These are phyloP conservation scores for Lacanobia wlatinum DNA, from an alignment of 2,888 invertebrate species.

Conservation along the genomic window DNA sequence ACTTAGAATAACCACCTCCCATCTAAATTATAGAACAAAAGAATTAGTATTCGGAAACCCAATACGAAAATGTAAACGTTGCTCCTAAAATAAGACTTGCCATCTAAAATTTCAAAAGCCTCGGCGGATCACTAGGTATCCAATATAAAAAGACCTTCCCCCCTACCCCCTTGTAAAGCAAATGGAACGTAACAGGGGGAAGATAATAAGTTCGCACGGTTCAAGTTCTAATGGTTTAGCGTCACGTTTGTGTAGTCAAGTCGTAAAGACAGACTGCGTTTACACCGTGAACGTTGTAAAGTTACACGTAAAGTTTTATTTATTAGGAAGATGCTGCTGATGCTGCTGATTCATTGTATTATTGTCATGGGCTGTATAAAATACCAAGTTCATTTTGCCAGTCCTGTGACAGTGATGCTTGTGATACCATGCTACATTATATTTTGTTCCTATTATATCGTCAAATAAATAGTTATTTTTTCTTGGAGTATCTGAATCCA, in stretches of 20 bases:
- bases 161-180: conserved; percentile 19
- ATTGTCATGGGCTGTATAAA: no score
- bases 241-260: conserved; percentile 61
- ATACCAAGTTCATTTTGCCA: no score
- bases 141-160: conserved; percentile 41
- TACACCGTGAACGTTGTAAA: conserved; percentile 55
- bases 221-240: conserved; percentile 58
- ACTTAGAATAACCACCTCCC: conserved; percentile 22
- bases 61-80: conserved; percentile 52
- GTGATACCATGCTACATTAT: no score
- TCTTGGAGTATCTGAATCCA: no score
- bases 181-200: conserved; percentile 25
- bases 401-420: no score
- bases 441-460: no score
- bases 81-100: conserved; percentile 56
- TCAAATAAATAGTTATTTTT: no score
- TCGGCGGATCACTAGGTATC: conserved; percentile 37
- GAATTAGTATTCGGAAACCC: conserved; percentile 53
- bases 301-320: background rate
- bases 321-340: background rate
- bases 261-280: conserved; percentile 56
- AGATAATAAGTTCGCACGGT: conserved; percentile 54
- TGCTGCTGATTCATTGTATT: background rate
- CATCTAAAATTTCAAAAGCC: conserved; percentile 66
- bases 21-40: conserved; percentile 47